Conservation (phyloP, 2,888 invertebrate species). For the Mythimna albipuncta region DNA sequence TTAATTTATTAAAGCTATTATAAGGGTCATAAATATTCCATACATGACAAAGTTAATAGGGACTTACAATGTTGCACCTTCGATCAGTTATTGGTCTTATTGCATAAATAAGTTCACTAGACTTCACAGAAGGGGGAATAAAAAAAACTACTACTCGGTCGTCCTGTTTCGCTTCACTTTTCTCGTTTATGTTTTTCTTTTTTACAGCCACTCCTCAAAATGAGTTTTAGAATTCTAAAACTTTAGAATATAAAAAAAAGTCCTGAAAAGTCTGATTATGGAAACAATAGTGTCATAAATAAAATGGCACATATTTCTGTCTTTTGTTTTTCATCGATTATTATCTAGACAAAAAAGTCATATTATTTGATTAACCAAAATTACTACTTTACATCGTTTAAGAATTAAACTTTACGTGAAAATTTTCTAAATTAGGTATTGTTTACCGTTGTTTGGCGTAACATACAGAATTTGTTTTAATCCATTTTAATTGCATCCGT, state of each 20-base stretch:
- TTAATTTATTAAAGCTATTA: constrained; percentile 18
- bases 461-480: not conserved
- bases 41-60: constrained; percentile 10
- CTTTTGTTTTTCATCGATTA: not conserved
- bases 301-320: not conserved
- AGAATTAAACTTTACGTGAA: not conserved
- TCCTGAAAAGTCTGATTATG: not conserved
- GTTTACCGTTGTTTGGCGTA: too few species aligned
- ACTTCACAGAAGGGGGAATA: too few species aligned
- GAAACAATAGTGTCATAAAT: not conserved
- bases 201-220: not conserved
- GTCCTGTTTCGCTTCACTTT: not conserved
- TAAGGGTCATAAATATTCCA: constrained; percentile 14
- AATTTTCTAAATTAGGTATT: too few species aligned
- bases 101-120: not conserved
- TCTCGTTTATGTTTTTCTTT: not conserved
- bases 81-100: not conserved
- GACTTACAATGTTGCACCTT: constrained; percentile 13
- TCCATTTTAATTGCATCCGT: constrained; percentile 6
- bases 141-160: not conserved
- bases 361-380: not conserved
- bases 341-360: too few species aligned
- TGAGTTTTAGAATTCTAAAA: not conserved
- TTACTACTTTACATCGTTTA: not conserved
- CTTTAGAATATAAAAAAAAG: not conserved